Evolutionary conservation across 2,113 vertebrate genomes (phyloP), one percentile per base, ranked within the genome.

Genomic region (Coptodon bakossiorum): DNA sequence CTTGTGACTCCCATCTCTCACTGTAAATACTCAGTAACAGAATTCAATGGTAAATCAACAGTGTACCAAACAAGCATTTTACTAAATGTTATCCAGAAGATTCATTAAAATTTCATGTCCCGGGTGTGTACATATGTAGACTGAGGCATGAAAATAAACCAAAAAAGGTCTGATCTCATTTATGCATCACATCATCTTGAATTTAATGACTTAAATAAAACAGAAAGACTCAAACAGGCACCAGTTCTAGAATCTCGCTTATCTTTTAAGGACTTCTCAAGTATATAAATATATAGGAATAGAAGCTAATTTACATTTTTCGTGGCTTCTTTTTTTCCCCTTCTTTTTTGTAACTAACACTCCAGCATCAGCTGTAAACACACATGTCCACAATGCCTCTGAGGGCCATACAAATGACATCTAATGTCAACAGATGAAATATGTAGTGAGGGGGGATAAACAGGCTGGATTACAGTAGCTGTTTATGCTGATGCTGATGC

Each of bases 1-100:
- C 81, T 52, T 85, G 79, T 85, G 84, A 89, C 63, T 50, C 34
- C 13, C 31, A 48, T 73, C 48, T 29, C 11, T 50, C 31, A 53
- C 53, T 80, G 54, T 53, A 31, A 38, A 80, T 36, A 81, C 5
- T 48, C 40, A 63, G 73, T 14, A 86, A 68, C 34, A 88, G 17
- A 63, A 83, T 81, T n/a, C 56, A 87, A 85, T 86, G 76, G 27
- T 83, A 43, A n/a, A 6, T 90, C 80, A 88, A 90, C 45, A 83
- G 6, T 53, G 13, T 81, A 83, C 17, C 48, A 5, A 43, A 52
- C 14, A 89, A 27, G 22, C 3, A 29, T 17, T 76, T 48, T 29
- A 48, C 14, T 76, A 76, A 76, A 29, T 29, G 9, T 29, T 27
- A 29, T 17, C 40, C 40, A 17, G 9, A 29, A 48, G 24, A 76